Base-by-base conservation (phyloP, 2,113 vertebrate genomes). In the Tor tambroides region DNA sequence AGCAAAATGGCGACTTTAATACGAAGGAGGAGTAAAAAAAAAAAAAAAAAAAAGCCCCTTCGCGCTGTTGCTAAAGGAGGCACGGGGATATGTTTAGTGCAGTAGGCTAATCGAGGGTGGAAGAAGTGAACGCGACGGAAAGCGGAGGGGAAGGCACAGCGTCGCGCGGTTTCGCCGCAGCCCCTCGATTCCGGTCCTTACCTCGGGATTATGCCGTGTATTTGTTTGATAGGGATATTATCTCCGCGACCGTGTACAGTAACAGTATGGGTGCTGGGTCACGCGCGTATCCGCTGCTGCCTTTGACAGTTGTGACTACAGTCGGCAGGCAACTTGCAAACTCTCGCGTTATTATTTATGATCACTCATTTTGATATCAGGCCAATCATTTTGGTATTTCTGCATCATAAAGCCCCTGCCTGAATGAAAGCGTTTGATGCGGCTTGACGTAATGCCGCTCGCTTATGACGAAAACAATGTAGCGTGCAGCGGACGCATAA, bases 1-100 rank as follows among this genome's bases (percentile, higher is more conserved):
- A 96, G 96, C 96, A 97, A 98, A 97, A 97, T 98, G 97, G 97
- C 96, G 97, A 97, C 97, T 96, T 97, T 96, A 96, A 95, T 95
- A 94, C 95, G 96, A 94, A 95, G 96, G 95, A 95, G 95, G 95
- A 94, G 95, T 94, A 69, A 92, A 91, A 92, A 90, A 94, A 93
- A 94, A 93, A 78, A 78, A 74, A 43, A 43, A 43, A 43, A 41
- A 41, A n/a, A n/a, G n/a, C n/a, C 2, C 91, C 93, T 93, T 93
- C 90, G 93, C 94, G 94, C 92, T 93, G 92, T 89, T 93, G 91
- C 92, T 90, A 89, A 94, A 95, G 93, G 94, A 94, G 93, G 88
- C 92, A 92, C 91, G 90, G 89, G 92, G 93, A 94, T 93, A 91
- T 94, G 91, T 94, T 92, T 92, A 91, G 92, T 91, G 93, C 91